phyloP scores from a whole-genome alignment of 2,797 vertebrate species.

The Crocodylus rhombifer region DNA sequence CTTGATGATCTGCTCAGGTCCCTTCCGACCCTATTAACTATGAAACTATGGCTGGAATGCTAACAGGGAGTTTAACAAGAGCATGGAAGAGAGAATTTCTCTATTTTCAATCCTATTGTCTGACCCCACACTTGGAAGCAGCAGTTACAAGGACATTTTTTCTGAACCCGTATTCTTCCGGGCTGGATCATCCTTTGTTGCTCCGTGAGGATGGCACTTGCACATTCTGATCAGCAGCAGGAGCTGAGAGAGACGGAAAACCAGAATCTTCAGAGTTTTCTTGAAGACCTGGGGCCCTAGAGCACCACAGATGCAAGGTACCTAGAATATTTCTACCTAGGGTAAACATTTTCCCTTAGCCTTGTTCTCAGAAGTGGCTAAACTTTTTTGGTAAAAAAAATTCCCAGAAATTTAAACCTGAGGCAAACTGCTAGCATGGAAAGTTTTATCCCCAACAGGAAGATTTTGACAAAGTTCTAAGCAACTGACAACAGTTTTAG shows the following conservation, averaged over 20 bases:
- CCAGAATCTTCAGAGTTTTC: too few species aligned
- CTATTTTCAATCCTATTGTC: background rate
- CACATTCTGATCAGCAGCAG: background rate
- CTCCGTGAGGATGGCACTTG: background rate
- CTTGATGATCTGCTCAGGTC: too few species aligned
- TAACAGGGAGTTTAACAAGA: background rate
- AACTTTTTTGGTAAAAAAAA: constrained; percentile 53
- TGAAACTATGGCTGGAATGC: background rate
- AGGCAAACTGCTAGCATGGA: constrained; percentile 27
- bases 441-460: constrained; percentile 41
- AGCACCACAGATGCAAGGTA: constrained; percentile 35
- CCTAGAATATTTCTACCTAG: constrained; percentile 64
- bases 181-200: background rate
- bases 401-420: constrained; percentile 34
- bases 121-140: background rate
- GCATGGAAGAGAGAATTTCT: background rate
- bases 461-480: constrained; percentile 20
- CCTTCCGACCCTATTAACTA: too few species aligned
- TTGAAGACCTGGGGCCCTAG: too few species aligned
- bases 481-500: background rate
- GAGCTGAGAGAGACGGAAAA: background rate
- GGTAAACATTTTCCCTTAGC: constrained; percentile 56
- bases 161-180: background rate
- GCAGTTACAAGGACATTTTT: background rate
- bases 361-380: constrained; percentile 28